phyloP scores from a whole-genome alignment of 2,888 invertebrate genomes.

The Torymus aiolomorphi region DNA sequence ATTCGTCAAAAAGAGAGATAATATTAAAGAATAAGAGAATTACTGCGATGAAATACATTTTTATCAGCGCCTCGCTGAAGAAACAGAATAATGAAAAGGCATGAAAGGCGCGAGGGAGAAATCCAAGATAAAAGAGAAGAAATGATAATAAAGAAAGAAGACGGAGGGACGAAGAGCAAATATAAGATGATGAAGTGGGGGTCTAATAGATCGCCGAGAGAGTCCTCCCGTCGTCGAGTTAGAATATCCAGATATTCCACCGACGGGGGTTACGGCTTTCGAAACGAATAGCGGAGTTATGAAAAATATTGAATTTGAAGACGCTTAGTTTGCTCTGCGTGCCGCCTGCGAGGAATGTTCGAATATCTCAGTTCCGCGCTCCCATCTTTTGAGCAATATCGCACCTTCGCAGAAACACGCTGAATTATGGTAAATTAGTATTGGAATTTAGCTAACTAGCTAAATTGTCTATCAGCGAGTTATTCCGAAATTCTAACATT shows the following conservation, averaged over 20 bases:
- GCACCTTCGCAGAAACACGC: background rate
- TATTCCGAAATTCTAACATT: too few species aligned
- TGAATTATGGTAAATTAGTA: constrained; percentile 27
- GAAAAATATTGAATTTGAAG: constrained; percentile 60
- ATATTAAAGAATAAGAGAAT: too few species aligned
- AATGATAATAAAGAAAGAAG: constrained; percentile 11
- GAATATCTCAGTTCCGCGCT: constrained; percentile 5
- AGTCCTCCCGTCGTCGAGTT: background rate
- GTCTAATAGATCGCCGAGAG: constrained; percentile 30
- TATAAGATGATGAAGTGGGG: constrained; percentile 15
- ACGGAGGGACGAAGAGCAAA: background rate
- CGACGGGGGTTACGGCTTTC: constrained; percentile 56
- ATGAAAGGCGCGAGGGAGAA: too few species aligned
- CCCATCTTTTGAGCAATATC: background rate
- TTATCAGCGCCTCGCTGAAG: background rate
- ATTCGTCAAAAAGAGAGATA: background rate
- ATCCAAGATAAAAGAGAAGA: background rate
- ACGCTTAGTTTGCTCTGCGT: constrained; percentile 13
- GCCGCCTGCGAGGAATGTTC: constrained; percentile 27
- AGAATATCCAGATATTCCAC: constrained; percentile 27
- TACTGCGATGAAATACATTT: too few species aligned
- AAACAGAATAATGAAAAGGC: constrained; percentile 7
- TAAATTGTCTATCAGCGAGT: background rate
- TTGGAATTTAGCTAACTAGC: constrained; percentile 3
- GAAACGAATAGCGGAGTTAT: constrained; percentile 56